Evolutionary conservation across 2,113 vertebrate genomes (phyloP).

Genomic region (Brevimyrus niger): DNA sequence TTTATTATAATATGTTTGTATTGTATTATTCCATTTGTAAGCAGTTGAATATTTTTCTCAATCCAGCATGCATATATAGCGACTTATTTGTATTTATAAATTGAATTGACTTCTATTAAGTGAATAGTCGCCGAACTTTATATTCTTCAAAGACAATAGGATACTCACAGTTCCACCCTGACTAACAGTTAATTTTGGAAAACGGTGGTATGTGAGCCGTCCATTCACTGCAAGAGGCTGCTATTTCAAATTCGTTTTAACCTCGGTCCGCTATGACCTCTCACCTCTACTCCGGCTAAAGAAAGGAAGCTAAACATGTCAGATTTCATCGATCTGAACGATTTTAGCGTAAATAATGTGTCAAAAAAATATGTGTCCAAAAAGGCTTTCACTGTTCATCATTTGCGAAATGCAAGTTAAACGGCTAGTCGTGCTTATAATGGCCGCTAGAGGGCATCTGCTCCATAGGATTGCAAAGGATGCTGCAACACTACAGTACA

Average conservation of each 20-base stretch:
- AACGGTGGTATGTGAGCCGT: background rate
- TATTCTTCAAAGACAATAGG: background rate
- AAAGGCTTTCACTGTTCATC: background rate
- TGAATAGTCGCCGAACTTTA: background rate
- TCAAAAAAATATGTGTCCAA: background rate
- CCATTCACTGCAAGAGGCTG: background rate
- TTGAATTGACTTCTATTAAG: background rate
- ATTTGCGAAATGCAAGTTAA: background rate
- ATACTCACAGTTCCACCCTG: background rate
- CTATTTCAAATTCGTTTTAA: background rate
- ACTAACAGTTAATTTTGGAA: background rate
- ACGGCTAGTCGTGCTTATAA: background rate
- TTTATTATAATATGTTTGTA: background rate
- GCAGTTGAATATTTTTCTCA: background rate
- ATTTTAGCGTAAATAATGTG: background rate
- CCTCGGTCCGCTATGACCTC: background rate
- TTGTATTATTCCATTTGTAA: background rate
- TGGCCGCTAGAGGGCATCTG: conserved; percentile 56
- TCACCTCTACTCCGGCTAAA: background rate
- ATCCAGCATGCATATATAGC: background rate
- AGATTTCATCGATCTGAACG: background rate
- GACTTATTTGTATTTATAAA: background rate
- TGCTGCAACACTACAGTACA: background rate
- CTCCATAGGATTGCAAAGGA: conserved; percentile 42
- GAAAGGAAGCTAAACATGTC: background rate